phyloP scores from a whole-genome alignment of 2,113 vertebrate species.

The Hippocampus comes region DNA sequence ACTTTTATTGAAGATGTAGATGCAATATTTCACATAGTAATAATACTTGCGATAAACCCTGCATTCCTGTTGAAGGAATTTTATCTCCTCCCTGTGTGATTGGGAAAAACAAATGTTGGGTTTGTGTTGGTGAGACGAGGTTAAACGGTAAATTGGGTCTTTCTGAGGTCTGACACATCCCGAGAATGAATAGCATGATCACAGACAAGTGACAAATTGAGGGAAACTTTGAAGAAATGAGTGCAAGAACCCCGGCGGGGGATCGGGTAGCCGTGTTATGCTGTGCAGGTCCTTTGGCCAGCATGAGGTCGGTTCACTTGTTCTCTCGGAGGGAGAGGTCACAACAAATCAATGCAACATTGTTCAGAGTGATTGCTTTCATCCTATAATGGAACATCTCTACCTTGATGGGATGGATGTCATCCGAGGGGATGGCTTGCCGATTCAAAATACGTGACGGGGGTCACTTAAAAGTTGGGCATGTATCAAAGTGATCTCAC shows the following conservation, averaged over 20 bases:
- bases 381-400: neutral
- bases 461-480: neutral
- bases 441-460: neutral
- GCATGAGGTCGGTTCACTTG: conserved; percentile 1
- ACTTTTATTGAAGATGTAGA: neutral
- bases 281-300: conserved; percentile 4
- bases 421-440: neutral
- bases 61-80: neutral
- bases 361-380: neutral
- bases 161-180: neutral
- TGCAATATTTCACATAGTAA: neutral
- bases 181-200: neutral
- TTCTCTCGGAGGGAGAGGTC: neutral
- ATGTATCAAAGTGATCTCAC: neutral
- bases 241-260: conserved; percentile 1
- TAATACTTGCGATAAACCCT: neutral
- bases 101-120: neutral
- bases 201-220: conserved; percentile 9
- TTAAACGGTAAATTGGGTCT: neutral
- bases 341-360: conserved; percentile 2
- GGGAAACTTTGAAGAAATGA: conserved; percentile 7
- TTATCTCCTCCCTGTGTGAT: neutral
- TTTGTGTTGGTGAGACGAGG: conserved; percentile 4
- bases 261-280: conserved; percentile 5
- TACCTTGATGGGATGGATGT: neutral